These are phyloP conservation scores for Falco rusticolus DNA, from an alignment of 2,797 vertebrate genomes.

Conservation along the genomic window DNA sequence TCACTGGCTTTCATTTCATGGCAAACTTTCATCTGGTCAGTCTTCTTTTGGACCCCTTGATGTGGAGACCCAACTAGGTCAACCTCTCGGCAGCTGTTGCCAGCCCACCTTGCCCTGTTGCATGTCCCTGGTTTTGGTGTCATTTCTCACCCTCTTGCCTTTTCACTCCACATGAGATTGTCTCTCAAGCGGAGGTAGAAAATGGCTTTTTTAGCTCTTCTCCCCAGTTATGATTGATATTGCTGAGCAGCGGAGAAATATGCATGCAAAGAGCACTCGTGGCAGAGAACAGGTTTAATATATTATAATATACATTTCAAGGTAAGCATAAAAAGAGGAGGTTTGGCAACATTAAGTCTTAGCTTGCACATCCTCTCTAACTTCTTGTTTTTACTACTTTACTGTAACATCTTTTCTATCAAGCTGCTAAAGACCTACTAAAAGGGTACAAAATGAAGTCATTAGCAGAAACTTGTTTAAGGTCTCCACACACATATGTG, in stretches of 20 bases:
- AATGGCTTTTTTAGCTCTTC: background rate
- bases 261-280: background rate
- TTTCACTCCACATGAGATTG: background rate
- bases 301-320: background rate
- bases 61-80: background rate
- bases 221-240: background rate
- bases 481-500: slow-evolving; percentile 60
- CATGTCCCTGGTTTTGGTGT: background rate
- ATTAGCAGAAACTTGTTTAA: slow-evolving; percentile 58
- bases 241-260: background rate
- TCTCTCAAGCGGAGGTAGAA: background rate
- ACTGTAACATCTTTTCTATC: background rate
- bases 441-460: slow-evolving; percentile 48
- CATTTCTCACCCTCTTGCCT: background rate
- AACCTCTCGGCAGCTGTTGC: background rate
- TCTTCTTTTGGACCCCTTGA: background rate
- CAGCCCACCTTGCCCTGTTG: background rate
- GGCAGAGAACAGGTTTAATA: background rate
- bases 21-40: background rate
- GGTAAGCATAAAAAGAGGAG: background rate
- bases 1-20: background rate
- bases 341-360: background rate
- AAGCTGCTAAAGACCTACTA: slow-evolving; percentile 46
- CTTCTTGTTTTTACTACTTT: background rate
- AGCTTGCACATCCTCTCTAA: background rate